Evolutionary conservation across 2,888 invertebrate genomes (phyloP), one percentile per base, ranked within the genome.

Genomic region (Acleris holmiana): DNA sequence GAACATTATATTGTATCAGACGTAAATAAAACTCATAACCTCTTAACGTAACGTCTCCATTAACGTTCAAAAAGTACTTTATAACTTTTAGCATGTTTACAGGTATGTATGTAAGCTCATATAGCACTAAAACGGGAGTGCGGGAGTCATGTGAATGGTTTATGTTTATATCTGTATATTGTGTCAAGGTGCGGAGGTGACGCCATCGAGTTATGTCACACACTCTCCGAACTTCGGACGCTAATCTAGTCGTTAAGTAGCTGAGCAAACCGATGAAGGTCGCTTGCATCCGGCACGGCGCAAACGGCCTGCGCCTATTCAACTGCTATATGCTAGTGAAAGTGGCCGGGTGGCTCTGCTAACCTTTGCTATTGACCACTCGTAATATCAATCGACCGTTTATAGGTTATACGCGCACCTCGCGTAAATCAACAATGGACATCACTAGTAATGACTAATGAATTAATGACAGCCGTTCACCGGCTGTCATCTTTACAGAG

Each of bases 161-260:
- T 60, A 59, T 59, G 59, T 59, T 53, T 65, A 49, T 25, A 44
- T 55, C 67, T 51, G 48, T 50, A 47, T 82, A 83, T 80, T 78
- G 80, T 88, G 89, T 87, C 89, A 89, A 90, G 91, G 91, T 84
- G 83, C 77, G 79, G 76, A 77, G 73, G 77, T 89, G 89, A 90
- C 89, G 88, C 82, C 89, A 88, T 70, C 66, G 68, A 76, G 76
- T 89, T 89, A 89, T 89, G 88, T 90, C 89, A 90, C 79, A 82
- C 80, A 81, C 78, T 83, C 78, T 71, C 71, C 76, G 78, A 72
- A 75, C 76, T 76, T 79, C 74, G 78, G 73, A 73, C 71, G 81
- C 78, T 79, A 83, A 84, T 81, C 82, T 85, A 82, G 76, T 70
- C 85, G 88, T 76, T 89, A 91, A 91, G 82, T 84, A 77, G 74